Evolutionary conservation across 1,140 invertebrate species (phyloP), one percentile per base, ranked within the genome.

Genomic region (Psilanteris sp.): DNA sequence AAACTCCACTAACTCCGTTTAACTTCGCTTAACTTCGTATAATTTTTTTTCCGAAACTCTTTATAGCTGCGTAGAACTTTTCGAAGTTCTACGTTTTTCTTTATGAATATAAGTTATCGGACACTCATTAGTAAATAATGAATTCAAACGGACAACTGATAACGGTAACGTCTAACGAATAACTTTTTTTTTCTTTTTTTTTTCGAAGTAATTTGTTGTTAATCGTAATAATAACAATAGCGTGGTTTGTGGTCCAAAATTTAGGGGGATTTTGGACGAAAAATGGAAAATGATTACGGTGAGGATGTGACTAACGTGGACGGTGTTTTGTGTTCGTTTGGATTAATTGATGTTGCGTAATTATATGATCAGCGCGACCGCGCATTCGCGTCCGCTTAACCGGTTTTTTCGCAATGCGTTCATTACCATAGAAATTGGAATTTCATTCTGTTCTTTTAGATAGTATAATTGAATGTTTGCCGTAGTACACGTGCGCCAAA

Each of bases 21-120:
- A 44, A 59, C 37, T 59, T 44, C n/a, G 13, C 18, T 59, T 32
- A 59, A 59, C 54, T 59, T 34, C n/a, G 18, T 34, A 13, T 8
- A 44, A 44, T 59, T 59, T 59, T 52, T n/a, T 59, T 59, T 32
- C 7, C 27, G 20, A 59, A 44, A 44, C 37, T 59, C 54, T 44
- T 31, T 36, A 59, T 24, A 55, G 20, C 34, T 26, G 54, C 37
- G 39, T 34, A 59, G n/a, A 59, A 57, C 36, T 57, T 57, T 32
- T 31, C 37, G 15, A 22, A 57, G 46, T 26, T 52, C 18, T 36
- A 18, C 8, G 16, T 15, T 39, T 44, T 13, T 36, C 18, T 59
- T 59, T 44, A 44, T 59, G 39, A 44, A 59, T 36, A 44, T 43
- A 44, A 59, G 5, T 34, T 44, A 43, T 32, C 37, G 18, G 26